A percentile compares a stretch with the other conserved stretches of the same genome.
Evolutionary conservation across 2,113 vertebrate genomes (phyloP).

Genomic region (Ondatra zibethicus): DNA sequence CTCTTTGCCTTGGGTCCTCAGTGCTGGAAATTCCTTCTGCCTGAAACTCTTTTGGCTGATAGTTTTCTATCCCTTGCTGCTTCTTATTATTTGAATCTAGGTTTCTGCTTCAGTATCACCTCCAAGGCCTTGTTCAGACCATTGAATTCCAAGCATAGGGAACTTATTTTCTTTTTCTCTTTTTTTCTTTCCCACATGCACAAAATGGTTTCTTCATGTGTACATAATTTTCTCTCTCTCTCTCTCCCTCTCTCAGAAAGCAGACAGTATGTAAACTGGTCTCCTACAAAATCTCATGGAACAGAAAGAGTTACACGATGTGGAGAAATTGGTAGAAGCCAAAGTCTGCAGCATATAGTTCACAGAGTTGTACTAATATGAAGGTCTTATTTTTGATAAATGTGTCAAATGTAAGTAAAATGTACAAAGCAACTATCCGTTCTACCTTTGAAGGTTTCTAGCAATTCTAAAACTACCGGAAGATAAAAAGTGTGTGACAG

Average conservation of each 20-base stretch:
- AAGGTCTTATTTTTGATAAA: conserved; percentile 8
- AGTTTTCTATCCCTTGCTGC: background rate
- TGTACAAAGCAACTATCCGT: background rate
- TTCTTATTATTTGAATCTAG: background rate
- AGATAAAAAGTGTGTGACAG: background rate
- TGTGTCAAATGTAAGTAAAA: background rate
- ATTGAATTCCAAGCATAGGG: background rate
- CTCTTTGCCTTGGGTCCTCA: background rate
- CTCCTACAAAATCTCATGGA: background rate
- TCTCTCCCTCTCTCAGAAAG: background rate
- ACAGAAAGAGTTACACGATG: background rate
- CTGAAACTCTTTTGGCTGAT: background rate
- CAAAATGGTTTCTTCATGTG: background rate
- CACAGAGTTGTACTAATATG: background rate
- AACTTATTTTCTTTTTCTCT: no score
- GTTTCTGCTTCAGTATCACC: background rate
- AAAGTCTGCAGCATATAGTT: background rate
- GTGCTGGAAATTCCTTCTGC: background rate
- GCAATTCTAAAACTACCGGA: background rate
- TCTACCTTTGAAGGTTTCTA: conserved; percentile 1
- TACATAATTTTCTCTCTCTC: background rate
- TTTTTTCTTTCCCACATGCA: background rate
- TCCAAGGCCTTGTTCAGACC: background rate
- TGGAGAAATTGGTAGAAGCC: background rate
- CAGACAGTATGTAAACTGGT: background rate